A percentile compares a stretch with the other conserved stretches of the same genome.
These are phyloP conservation scores for Eretmocerus hayati DNA, from an alignment of 2,888 invertebrate genomes.

Conservation along the genomic window DNA sequence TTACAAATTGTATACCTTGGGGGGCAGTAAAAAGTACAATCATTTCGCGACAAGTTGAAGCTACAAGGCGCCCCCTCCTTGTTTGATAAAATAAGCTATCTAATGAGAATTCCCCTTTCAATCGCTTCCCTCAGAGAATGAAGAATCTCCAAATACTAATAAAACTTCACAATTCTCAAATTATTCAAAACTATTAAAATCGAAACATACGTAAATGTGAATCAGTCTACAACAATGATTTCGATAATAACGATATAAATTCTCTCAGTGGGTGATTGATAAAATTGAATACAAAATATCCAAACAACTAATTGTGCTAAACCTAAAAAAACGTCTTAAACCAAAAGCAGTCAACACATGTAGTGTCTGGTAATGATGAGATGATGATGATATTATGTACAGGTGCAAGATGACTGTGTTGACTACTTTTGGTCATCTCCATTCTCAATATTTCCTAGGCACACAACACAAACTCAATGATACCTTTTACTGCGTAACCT, in stretches of 20 bases:
- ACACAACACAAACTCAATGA: slow-evolving; percentile 32
- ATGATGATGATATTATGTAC: slow-evolving; percentile 8
- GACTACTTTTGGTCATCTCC: slow-evolving; percentile 10
- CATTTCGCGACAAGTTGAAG: no score
- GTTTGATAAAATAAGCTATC: no score
- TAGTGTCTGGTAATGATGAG: background rate
- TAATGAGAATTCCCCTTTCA: no score
- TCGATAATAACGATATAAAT: slow-evolving; percentile 5
- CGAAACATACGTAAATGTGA: no score
- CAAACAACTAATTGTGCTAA: slow-evolving; percentile 11
- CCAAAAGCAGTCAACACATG: slow-evolving; percentile 14
- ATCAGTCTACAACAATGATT: background rate
- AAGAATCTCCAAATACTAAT: no score
- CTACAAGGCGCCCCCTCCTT: no score
- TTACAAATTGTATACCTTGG: no score
- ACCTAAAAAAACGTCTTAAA: slow-evolving; percentile 7
- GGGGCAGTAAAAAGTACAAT: no score
- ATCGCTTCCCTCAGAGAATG: no score
- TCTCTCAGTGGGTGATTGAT: slow-evolving; percentile 20
- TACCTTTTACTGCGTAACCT: slow-evolving; percentile 38
- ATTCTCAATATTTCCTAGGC: slow-evolving; percentile 13
- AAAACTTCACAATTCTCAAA: no score
- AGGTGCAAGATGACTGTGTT: slow-evolving; percentile 3
- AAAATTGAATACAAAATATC: slow-evolving; percentile 13
- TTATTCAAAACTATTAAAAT: no score